Conservation (phyloP, 2,888 invertebrate species). For the Melieria picta region DNA sequence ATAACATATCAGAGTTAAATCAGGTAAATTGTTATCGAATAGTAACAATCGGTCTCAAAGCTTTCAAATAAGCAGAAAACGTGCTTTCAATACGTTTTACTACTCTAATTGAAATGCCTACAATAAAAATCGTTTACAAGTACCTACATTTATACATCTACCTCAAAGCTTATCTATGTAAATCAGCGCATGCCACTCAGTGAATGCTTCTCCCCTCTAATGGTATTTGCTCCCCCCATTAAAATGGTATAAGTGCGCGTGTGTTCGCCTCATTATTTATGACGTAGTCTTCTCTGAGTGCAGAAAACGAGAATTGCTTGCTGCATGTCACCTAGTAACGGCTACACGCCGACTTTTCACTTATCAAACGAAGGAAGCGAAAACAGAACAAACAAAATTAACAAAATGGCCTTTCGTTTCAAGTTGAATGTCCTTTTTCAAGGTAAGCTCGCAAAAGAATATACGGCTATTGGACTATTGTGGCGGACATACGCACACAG, state of each 20-base stretch:
- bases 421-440: conserved; percentile 38
- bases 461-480: conserved; percentile 63
- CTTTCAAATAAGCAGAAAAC: too few species aligned
- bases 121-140: conserved; percentile 15
- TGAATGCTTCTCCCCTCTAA: not conserved
- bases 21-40: too few species aligned
- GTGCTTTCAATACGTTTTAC: not conserved
- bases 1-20: too few species aligned
- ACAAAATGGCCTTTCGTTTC: not conserved
- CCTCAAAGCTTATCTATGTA: conserved; percentile 1
- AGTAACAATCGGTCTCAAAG: too few species aligned
- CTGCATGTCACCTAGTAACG: not conserved
- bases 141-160: not conserved
- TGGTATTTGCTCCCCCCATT: not conserved
- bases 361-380: too few species aligned
- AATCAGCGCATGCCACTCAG: not conserved
- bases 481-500: not conserved
- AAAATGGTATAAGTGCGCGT: not conserved
- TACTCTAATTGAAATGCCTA: conserved; percentile 16
- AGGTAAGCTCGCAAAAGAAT: conserved; percentile 20
- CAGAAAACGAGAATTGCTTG: conserved; percentile 22
- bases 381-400: not conserved
- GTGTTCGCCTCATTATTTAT: conserved; percentile 18
- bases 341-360: not conserved
- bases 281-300: conserved; percentile 16